Conservation (phyloP, 1,140 invertebrate species). For the Colletes latitarsis region DNA sequence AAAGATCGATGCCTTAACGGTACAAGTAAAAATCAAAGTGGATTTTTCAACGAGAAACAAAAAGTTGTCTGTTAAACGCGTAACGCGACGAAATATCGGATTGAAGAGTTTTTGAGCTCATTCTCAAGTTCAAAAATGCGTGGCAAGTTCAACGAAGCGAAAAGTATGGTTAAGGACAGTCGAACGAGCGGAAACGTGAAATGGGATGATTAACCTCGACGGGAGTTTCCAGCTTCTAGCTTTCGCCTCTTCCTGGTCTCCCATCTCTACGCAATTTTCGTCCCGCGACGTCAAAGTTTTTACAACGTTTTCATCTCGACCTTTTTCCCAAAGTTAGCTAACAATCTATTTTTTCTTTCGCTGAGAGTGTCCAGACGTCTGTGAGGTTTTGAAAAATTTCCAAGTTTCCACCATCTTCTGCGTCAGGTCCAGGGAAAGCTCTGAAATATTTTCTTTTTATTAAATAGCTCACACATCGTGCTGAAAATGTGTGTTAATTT, state of each 20-base stretch:
- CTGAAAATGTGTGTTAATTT: too few relatives aligned
- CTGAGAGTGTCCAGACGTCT: background rate
- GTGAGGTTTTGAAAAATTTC: slow-evolving; percentile 5
- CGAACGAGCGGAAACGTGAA: slow-evolving; percentile 47
- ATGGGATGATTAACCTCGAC: slow-evolving; percentile 53
- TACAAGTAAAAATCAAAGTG: slow-evolving; percentile 34
- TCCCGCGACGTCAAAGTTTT: slow-evolving; percentile 67
- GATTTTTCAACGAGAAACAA: slow-evolving; percentile 19
- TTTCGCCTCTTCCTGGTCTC: background rate
- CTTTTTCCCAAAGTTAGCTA: slow-evolving; percentile 46
- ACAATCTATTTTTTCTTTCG: slow-evolving; percentile 59
- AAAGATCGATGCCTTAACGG: slow-evolving; percentile 7
- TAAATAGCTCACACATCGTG: background rate
- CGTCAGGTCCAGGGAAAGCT: background rate
- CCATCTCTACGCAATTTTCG: slow-evolving; percentile 61
- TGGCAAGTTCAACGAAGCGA: slow-evolving; percentile 51
- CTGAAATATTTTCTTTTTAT: background rate
- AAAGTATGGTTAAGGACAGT: slow-evolving; percentile 60
- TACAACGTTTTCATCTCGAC: slow-evolving; percentile 68
- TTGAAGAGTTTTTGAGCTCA: slow-evolving; percentile 59
- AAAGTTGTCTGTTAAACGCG: slow-evolving; percentile 51
- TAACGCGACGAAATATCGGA: slow-evolving; percentile 63
- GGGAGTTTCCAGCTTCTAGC: slow-evolving; percentile 43
- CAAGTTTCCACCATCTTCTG: background rate
- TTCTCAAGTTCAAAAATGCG: slow-evolving; percentile 54